Evolutionary conservation across 2,888 invertebrate species (phyloP).

Genomic region (Cyclophora albipunctata): DNA sequence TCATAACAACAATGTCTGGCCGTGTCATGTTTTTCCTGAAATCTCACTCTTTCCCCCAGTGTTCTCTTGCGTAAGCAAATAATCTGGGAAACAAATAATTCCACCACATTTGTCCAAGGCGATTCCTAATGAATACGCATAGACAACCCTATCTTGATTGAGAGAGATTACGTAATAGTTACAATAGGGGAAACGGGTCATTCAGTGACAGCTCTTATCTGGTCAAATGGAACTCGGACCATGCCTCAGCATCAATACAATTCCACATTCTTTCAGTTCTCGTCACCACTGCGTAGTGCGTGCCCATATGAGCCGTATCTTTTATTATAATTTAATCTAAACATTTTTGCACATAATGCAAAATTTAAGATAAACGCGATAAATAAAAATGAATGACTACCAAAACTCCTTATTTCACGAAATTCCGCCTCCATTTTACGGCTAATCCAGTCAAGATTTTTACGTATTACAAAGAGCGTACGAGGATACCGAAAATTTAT

Average conservation of each 20-base stretch:
- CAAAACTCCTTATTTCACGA: too few relatives aligned
- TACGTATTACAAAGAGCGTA: too few relatives aligned
- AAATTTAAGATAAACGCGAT: too few relatives aligned
- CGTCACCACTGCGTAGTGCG: too few relatives aligned
- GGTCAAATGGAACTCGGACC: background rate
- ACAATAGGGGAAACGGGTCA: constrained; percentile 37
- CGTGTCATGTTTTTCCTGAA: constrained; percentile 28
- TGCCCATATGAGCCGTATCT: too few relatives aligned
- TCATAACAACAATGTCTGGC: constrained; percentile 10
- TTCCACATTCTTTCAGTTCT: too few relatives aligned
- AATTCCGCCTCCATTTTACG: too few relatives aligned
- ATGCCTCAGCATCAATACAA: background rate
- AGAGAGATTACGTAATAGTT: constrained; percentile 52
- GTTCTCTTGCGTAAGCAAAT: constrained; percentile 46
- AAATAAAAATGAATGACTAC: too few relatives aligned
- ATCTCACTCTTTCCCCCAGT: constrained; percentile 37
- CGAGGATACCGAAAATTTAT: too few relatives aligned
- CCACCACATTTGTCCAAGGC: constrained; percentile 47
- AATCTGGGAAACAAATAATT: constrained; percentile 48
- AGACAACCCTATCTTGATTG: constrained; percentile 61
- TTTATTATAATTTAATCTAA: too few relatives aligned
- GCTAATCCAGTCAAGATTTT: too few relatives aligned
- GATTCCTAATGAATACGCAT: constrained; percentile 57
- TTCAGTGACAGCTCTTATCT: constrained; percentile 20
- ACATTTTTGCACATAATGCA: too few relatives aligned